These are phyloP conservation scores for Actinemys pallida DNA, from an alignment of 2,113 vertebrate genomes.

Conservation along the genomic window DNA sequence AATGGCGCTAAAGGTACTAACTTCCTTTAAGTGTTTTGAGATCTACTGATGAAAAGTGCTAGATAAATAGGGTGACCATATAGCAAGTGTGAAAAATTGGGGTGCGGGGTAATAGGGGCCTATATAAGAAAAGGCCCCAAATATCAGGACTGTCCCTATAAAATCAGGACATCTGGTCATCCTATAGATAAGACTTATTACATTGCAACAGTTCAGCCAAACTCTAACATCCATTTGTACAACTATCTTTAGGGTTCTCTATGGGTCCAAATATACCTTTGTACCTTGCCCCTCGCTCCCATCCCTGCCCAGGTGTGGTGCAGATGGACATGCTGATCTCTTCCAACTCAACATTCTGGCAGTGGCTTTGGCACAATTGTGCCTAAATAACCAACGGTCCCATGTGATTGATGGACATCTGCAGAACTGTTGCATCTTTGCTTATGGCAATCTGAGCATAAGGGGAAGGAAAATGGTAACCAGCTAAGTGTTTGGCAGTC, in stretches of 20 bases:
- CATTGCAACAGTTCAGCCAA: not conserved
- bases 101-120: no score
- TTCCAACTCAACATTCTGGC: not conserved
- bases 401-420: not conserved
- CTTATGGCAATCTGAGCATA: not conserved
- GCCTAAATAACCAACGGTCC: not conserved
- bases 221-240: not conserved
- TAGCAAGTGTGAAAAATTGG: no score
- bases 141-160: no score
- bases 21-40: not conserved
- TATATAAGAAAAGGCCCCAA: no score
- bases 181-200: not conserved
- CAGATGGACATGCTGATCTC: not conserved
- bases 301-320: not conserved
- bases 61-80: no score
- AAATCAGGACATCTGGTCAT: no score
- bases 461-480: not conserved
- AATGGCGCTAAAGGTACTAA: not conserved
- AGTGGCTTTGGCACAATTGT: not conserved
- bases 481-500: not conserved
- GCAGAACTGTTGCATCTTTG: not conserved
- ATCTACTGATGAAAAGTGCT: no score
- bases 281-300: not conserved
- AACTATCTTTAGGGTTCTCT: not conserved
- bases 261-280: not conserved